These are phyloP conservation scores for Procambarus virginalis DNA, from an alignment of 1,140 invertebrate genomes.

Conservation along the genomic window DNA sequence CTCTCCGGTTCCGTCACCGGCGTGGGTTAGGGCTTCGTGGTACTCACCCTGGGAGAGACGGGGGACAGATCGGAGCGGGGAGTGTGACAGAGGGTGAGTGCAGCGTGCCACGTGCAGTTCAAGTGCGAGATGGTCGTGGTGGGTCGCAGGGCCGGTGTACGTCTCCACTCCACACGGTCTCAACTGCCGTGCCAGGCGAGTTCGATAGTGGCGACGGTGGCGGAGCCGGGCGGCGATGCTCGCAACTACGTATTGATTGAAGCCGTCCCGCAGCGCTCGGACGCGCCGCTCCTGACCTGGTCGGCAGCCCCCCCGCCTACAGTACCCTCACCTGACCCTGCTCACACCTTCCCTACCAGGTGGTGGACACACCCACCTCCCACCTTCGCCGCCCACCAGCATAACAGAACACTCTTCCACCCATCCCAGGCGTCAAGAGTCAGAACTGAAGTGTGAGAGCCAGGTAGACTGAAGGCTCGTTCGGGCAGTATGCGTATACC, in stretches of 20 bases:
- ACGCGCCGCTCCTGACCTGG: constrained; percentile 40
- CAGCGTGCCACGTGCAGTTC: constrained; percentile 46
- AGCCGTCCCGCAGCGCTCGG: constrained; percentile 44
- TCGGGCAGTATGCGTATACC: too few species aligned
- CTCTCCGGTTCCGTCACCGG: neutral
- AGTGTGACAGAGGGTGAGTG: constrained; percentile 9
- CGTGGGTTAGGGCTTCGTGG: neutral
- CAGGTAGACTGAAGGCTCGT: too few species aligned
- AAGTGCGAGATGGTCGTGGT: constrained; percentile 31
- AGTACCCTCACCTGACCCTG: constrained; percentile 46
- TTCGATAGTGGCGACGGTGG: constrained; percentile 46
- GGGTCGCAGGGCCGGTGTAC: constrained; percentile 33
- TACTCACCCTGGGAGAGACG: constrained; percentile 41
- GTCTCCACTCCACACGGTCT: constrained; percentile 47
- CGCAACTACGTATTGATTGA: constrained; percentile 53
- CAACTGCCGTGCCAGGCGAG: constrained; percentile 48
- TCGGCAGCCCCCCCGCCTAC: constrained; percentile 41
- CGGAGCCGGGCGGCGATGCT: constrained; percentile 18
- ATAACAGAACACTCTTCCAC: too few species aligned
- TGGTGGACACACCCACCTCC: constrained; percentile 52
- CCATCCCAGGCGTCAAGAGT: too few species aligned
- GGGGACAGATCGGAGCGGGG: constrained; percentile 14
- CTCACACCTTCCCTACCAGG: constrained; percentile 27
- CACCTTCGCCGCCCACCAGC: neutral
- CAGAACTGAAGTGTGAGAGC: too few species aligned